Base-by-base conservation (phyloP, 1,140 invertebrate species). In the Whitmania pigra region DNA sequence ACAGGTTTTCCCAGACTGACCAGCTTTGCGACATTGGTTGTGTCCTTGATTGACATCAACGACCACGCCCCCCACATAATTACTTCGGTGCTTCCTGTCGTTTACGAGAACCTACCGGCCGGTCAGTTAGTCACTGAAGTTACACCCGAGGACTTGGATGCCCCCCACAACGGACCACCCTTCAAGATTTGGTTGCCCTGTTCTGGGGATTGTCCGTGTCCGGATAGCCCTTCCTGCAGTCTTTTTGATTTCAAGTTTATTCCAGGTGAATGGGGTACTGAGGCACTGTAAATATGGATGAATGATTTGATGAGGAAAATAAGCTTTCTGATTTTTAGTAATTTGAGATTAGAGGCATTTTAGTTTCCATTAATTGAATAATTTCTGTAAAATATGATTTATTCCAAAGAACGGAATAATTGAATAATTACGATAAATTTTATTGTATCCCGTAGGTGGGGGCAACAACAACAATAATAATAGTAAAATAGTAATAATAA, bases 21-120 rank as follows among this genome's bases (percentile, higher is more conserved):
- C 6, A 93, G 94, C 5, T 96, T 93, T 1, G 94, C 93, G 0
- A 97, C 93, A 1, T 83, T 98, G 22, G 93, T 91, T 0, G 92
- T 97, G 0, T 91, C 93, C 73, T 92, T 98, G 0, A 89, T 91
- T 79, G 94, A 97, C 78, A 93, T 97, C 71, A 98, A 97, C 81
- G 95, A 97, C 78, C 97, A 87, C 76, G 81, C 82, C 18, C 93
- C 93, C 0, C 89, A 88, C 74, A 93, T 94, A n/a, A 22, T 27
- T 22, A 36, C 15, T 0, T 25, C 31, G 7, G 20, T n/a, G 11
- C 2, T 15, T 25, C 69, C 69, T 43, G 25, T 70, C 53, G 29
- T 70, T 25, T 53, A 70, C 43, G 69, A 70, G 29, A 70, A 70
- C 43, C 40, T 54, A 53, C 31, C 43, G 15, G 17, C 18, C 20